A percentile compares a stretch with the other conserved stretches of the same genome.
phyloP scores from a whole-genome alignment of 2,888 invertebrate genomes.

The Minunthozetes semirufus region DNA sequence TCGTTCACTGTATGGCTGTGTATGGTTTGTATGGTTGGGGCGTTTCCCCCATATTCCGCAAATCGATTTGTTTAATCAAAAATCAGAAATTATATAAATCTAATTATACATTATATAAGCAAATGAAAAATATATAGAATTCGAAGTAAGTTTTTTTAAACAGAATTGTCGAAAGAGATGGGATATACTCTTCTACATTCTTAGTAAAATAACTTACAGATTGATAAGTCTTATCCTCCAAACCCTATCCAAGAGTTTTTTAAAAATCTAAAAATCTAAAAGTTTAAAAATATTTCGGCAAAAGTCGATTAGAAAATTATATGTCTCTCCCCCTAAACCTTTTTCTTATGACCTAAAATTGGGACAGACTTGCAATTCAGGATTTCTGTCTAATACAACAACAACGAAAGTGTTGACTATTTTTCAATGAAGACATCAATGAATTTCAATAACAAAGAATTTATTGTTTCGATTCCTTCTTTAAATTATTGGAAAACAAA shows the following conservation, averaged over 20 bases:
- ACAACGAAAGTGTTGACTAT: background rate
- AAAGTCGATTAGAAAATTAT: too few relatives aligned
- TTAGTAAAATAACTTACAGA: too few relatives aligned
- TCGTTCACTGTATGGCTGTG: background rate
- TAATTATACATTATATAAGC: background rate
- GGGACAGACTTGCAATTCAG: too few relatives aligned
- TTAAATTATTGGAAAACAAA: background rate
- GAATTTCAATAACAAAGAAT: background rate
- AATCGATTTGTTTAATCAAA: constrained; percentile 19
- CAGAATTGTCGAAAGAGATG: too few relatives aligned
- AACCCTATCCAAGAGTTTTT: too few relatives aligned
- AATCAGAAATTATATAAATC: constrained; percentile 13
- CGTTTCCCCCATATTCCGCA: background rate
- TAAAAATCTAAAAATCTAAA: too few relatives aligned
- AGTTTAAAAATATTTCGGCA: too few relatives aligned
- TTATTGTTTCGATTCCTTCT: background rate
- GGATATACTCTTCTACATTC: too few relatives aligned
- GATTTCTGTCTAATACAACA: background rate
- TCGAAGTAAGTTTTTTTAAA: constrained; percentile 4
- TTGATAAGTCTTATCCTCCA: too few relatives aligned
- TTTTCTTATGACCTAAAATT: too few relatives aligned
- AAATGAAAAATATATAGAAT: background rate
- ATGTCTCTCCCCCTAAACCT: too few relatives aligned
- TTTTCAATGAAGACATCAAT: background rate
- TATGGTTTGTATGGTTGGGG: background rate